These are phyloP conservation scores for Stenotaenia linearis DNA, from an alignment of 2,888 invertebrate species.

Conservation along the genomic window DNA sequence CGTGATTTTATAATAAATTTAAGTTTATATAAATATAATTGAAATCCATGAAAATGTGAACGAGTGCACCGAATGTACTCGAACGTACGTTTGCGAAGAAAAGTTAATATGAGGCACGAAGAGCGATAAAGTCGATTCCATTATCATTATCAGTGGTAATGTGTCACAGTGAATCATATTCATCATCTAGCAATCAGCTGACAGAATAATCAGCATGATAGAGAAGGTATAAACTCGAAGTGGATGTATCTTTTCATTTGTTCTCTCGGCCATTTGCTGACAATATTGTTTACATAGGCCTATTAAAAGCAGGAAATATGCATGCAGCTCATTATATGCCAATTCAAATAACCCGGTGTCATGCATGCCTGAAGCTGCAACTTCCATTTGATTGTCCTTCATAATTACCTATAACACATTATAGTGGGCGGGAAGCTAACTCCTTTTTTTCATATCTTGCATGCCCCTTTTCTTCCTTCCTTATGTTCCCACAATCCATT, in stretches of 20 bases:
- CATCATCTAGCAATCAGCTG: not conserved
- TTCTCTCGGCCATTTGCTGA: not conserved
- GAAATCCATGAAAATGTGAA: not conserved
- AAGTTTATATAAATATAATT: no score
- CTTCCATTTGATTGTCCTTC: conserved; percentile 15
- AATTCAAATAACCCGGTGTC: conserved; percentile 3
- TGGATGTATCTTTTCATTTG: not conserved
- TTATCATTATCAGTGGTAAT: not conserved
- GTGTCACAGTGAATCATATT: conserved; percentile 7
- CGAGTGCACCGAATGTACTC: not conserved
- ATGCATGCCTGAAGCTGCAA: conserved; percentile 19
- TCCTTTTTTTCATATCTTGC: not conserved
- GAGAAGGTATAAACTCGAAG: conserved; percentile 12
- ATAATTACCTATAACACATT: conserved; percentile 1
- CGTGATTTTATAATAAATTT: no score
- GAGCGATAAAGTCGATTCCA: not conserved
- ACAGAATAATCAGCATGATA: not conserved
- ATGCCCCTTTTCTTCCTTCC: conserved; percentile 11
- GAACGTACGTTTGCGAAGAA: no score
- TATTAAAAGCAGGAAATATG: conserved; percentile 15
- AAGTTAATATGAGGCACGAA: not conserved
- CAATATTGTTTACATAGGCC: conserved; percentile 7
- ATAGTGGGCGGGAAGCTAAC: conserved; percentile 6
- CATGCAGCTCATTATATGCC: conserved; percentile 7
- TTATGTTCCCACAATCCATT: not conserved